phyloP scores from a whole-genome alignment of 2,113 vertebrate genomes.

The Dasyornis broadbenti region DNA sequence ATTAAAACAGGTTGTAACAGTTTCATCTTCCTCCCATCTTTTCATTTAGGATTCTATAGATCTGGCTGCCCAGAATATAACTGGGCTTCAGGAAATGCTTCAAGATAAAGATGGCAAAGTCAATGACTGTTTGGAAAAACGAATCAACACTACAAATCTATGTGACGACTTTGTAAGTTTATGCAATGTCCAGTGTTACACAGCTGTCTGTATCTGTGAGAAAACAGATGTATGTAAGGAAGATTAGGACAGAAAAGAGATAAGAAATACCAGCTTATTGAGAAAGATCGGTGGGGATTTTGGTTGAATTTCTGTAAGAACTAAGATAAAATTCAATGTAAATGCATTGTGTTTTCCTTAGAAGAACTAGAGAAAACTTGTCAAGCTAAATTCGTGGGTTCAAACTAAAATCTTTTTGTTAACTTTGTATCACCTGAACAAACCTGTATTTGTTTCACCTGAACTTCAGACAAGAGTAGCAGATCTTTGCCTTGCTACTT shows the following conservation, averaged over 20 bases:
- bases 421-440: background rate
- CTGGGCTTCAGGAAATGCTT: conserved; percentile 78
- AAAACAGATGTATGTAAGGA: background rate
- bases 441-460: background rate
- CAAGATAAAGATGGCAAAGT: conserved; percentile 69
- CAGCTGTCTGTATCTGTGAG: background rate
- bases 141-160: conserved; percentile 62
- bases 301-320: background rate
- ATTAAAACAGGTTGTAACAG: background rate
- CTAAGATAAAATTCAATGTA: background rate
- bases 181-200: background rate
- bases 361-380: background rate
- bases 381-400: background rate
- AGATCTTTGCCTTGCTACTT: background rate
- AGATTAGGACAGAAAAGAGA: background rate
- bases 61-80: conserved; percentile 74
- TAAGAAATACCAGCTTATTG: background rate
- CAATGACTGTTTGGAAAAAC: conserved; percentile 22
- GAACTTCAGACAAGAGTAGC: background rate
- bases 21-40: background rate
- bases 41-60: conserved; percentile 81
- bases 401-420: background rate
- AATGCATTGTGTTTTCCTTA: background rate
- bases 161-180: conserved; percentile 86
- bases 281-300: background rate